A percentile compares a stretch with the other conserved stretches of the same genome.
These are phyloP conservation scores for Dyspetes luteomarginatus DNA, from an alignment of 2,888 invertebrate species.

Conservation along the genomic window DNA sequence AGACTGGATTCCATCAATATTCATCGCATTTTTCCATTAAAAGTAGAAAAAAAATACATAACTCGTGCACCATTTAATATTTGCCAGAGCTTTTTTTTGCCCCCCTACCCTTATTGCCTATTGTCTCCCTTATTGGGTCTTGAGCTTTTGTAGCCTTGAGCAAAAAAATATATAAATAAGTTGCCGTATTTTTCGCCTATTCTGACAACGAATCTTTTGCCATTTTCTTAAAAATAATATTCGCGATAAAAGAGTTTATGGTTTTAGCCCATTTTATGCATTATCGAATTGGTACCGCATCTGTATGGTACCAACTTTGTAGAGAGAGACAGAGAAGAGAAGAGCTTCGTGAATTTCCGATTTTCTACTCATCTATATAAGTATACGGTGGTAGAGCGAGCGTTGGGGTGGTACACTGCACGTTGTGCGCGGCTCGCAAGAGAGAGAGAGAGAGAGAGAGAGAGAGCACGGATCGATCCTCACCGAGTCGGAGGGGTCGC, in stretches of 20 bases:
- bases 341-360: no score
- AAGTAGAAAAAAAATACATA: no score
- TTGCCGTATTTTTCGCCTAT: neutral
- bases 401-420: constrained; percentile 26
- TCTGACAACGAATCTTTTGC: no score
- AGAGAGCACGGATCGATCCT: constrained; percentile 76
- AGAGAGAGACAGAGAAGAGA: no score
- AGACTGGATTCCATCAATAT: no score
- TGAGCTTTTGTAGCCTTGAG: neutral
- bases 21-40: no score
- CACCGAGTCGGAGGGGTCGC: constrained; percentile 71
- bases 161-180: neutral
- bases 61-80: no score
- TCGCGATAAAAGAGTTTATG: neutral
- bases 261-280: neutral
- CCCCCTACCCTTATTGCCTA: neutral
- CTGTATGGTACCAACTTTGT: no score
- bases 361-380: neutral
- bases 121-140: neutral
- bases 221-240: neutral
- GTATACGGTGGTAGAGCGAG: neutral
- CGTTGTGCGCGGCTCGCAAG: constrained; percentile 45
- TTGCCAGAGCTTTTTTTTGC: neutral
- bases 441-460: constrained; percentile 55
- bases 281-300: neutral